Conservation (phyloP, 2,113 vertebrate genomes). For the Corythornis vintsioides region DNA sequence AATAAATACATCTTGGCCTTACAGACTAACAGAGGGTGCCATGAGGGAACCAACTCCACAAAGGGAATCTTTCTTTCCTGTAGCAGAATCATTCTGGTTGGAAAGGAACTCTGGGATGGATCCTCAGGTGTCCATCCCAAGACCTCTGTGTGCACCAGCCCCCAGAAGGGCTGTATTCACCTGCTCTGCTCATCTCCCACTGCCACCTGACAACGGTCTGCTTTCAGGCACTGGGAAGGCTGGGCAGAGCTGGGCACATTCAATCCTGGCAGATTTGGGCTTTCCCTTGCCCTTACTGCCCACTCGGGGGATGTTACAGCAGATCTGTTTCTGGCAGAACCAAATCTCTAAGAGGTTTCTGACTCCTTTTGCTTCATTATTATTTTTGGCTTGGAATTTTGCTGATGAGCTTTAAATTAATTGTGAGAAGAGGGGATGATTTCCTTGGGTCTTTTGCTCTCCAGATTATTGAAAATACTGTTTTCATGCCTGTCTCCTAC, state of each 20-base stretch:
- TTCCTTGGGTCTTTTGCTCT: not conserved
- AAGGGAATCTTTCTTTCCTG: not conserved
- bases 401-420: slow-evolving; percentile 42
- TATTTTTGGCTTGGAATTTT: slow-evolving; percentile 13
- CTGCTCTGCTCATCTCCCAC: slow-evolving; percentile 61
- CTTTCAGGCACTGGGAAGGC: slow-evolving; percentile 58
- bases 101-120: no score
- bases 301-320: slow-evolving; percentile 64
- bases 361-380: slow-evolving; percentile 46
- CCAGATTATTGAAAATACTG: not conserved
- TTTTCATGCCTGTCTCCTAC: not conserved
- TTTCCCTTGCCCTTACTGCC: slow-evolving; percentile 72
- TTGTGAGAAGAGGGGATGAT: not conserved
- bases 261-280: slow-evolving; percentile 66
- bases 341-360: slow-evolving; percentile 22
- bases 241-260: slow-evolving; percentile 65
- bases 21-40: not conserved
- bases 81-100: not conserved
- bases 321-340: slow-evolving; percentile 67
- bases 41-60: not conserved
- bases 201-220: slow-evolving; percentile 63
- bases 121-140: no score
- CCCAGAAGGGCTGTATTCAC: slow-evolving; percentile 43
- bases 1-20: slow-evolving; percentile 47
- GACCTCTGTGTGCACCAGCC: no score